Conservation (phyloP, 2,113 vertebrate species). For the Hemicordylus capensis region DNA sequence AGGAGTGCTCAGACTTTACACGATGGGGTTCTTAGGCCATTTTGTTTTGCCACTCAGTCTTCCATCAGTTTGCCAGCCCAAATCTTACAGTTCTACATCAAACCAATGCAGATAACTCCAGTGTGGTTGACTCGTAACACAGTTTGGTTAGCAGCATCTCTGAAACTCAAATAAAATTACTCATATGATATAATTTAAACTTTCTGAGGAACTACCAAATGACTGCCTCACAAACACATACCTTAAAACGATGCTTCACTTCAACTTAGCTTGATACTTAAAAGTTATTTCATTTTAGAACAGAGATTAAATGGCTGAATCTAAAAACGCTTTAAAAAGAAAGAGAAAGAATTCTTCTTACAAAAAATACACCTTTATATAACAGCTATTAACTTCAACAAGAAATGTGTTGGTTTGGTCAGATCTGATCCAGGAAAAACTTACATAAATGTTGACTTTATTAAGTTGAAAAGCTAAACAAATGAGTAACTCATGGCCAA, state of each 20-base stretch:
- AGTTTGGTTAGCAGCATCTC: constrained; percentile 38
- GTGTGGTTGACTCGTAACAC: constrained; percentile 48
- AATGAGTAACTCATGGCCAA: not conserved
- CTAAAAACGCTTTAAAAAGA: constrained; percentile 64
- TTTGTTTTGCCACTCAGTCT: not conserved
- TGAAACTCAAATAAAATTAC: constrained; percentile 64
- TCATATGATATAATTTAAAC: constrained; percentile 64
- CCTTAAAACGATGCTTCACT: constrained; percentile 56
- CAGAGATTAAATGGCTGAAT: constrained; percentile 51
- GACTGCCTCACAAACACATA: constrained; percentile 66
- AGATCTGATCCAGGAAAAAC: constrained; percentile 3
- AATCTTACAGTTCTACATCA: rapidly evolving
- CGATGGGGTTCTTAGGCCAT: not conserved
- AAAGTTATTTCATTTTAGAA: constrained; percentile 55
- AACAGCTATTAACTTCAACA: constrained; percentile 52
- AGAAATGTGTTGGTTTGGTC: constrained; percentile 47
- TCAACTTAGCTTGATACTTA: constrained; percentile 34
- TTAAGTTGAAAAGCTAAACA: not conserved
- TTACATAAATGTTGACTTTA: not conserved
- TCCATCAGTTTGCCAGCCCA: not conserved
- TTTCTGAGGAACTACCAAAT: constrained; percentile 67
- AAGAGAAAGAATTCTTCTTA: constrained; percentile 49
- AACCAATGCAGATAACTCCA: not conserved
- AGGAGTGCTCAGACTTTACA: not conserved
- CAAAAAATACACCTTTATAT: constrained; percentile 63